Percentiles rank a stretch among this genome's conserved stretches.
phyloP scores from a whole-genome alignment of 1,140 invertebrate species.

The Portunus trituberculatus region DNA sequence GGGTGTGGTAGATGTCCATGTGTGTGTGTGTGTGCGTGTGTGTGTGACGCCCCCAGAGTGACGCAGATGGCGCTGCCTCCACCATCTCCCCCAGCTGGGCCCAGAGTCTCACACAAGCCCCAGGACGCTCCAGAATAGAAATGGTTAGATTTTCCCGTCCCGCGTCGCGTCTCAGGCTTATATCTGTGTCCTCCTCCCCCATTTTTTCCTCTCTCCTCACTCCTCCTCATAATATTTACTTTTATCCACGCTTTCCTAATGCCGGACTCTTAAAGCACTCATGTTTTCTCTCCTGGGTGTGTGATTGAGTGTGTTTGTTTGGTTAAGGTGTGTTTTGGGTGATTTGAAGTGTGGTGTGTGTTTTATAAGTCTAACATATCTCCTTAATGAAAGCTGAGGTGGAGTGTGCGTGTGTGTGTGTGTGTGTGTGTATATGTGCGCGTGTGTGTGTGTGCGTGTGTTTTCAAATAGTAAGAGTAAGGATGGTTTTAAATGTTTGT shows the following conservation, averaged over 20 bases:
- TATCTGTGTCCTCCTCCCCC: slow-evolving; percentile 33
- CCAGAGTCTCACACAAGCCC: slow-evolving; percentile 37
- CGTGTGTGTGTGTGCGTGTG: not conserved
- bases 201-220: not conserved
- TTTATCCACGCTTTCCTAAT: not conserved
- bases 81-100: slow-evolving; percentile 57
- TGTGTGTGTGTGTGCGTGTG: not conserved
- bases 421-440: not conserved
- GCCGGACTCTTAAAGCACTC: not conserved
- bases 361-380: not conserved
- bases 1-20: too few relatives aligned
- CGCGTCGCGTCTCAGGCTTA: slow-evolving; percentile 3
- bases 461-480: too few relatives aligned
- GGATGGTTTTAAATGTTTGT: too few relatives aligned
- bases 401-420: not conserved
- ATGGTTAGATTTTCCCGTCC: slow-evolving; percentile 26
- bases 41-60: not conserved
- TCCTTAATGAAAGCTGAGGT: not conserved
- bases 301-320: not conserved
- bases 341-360: not conserved
- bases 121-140: slow-evolving; percentile 52
- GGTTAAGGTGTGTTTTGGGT: not conserved
- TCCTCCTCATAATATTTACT: slow-evolving; percentile 24
- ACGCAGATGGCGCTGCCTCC: slow-evolving; percentile 26
- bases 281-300: not conserved